Evolutionary conservation across 2,113 vertebrate species (phyloP).

Genomic region (Bolborhynchus lineola): DNA sequence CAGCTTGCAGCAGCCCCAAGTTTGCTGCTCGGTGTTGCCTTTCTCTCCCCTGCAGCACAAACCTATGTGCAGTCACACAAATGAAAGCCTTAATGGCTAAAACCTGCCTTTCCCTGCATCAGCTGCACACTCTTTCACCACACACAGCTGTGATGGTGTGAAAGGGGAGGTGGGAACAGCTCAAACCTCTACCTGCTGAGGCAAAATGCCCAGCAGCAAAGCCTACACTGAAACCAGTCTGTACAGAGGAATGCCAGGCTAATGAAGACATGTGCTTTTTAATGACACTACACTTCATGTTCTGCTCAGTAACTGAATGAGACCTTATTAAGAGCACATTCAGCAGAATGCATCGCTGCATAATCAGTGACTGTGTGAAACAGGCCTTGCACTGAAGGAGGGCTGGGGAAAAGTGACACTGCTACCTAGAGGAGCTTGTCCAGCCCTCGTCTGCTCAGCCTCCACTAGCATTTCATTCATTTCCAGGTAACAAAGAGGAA

Average conservation of each 20-base stretch:
- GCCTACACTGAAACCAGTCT: neutral
- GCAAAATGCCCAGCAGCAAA: neutral
- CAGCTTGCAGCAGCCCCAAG: neutral
- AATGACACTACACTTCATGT: neutral
- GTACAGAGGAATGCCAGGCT: neutral
- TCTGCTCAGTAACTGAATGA: neutral
- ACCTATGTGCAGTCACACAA: neutral
- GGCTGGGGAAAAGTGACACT: neutral
- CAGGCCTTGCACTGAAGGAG: neutral
- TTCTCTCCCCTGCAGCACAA: neutral
- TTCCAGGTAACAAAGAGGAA: constrained; percentile 44
- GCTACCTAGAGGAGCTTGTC: neutral
- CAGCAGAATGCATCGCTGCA: neutral
- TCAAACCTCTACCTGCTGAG: neutral
- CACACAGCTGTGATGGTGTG: neutral
- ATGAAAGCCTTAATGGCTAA: neutral
- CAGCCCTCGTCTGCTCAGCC: neutral
- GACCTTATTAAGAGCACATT: neutral
- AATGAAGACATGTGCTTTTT: neutral
- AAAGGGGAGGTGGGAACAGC: neutral
- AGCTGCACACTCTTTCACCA: neutral
- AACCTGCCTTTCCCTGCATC: neutral
- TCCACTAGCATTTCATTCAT: neutral
- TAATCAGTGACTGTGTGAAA: constrained; percentile 14
- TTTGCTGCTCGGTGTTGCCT: neutral